phyloP scores from a whole-genome alignment of 2,113 vertebrate genomes.

The Lonchura striata region DNA sequence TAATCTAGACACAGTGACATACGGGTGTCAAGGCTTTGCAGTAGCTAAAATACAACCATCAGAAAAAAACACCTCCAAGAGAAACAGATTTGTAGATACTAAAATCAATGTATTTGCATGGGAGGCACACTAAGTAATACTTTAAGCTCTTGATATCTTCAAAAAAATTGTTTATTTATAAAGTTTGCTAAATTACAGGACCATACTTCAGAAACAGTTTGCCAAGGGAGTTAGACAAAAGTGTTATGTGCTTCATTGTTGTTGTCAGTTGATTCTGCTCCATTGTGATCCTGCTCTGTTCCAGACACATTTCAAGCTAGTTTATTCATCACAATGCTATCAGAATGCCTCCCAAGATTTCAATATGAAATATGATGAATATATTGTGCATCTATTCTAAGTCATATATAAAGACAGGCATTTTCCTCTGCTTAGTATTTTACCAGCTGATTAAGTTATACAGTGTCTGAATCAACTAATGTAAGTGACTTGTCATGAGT shows the following conservation, averaged over 20 bases:
- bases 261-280: background rate
- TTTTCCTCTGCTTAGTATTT: background rate
- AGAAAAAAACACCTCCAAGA: background rate
- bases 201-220: background rate
- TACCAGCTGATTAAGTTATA: background rate
- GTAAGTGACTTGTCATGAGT: background rate
- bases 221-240: background rate
- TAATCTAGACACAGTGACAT: background rate
- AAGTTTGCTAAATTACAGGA: background rate
- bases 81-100: background rate
- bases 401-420: background rate
- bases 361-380: background rate
- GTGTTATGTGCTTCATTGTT: background rate
- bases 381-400: background rate
- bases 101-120: background rate
- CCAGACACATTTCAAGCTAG: background rate
- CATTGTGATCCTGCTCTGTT: background rate
- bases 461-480: background rate
- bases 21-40: background rate
- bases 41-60: background rate
- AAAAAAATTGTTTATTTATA: background rate
- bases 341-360: background rate
- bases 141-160: background rate
- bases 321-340: background rate
- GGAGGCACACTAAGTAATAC: background rate